Base-by-base conservation (phyloP, 2,888 invertebrate genomes). In the Drosophila maculinotata region DNA sequence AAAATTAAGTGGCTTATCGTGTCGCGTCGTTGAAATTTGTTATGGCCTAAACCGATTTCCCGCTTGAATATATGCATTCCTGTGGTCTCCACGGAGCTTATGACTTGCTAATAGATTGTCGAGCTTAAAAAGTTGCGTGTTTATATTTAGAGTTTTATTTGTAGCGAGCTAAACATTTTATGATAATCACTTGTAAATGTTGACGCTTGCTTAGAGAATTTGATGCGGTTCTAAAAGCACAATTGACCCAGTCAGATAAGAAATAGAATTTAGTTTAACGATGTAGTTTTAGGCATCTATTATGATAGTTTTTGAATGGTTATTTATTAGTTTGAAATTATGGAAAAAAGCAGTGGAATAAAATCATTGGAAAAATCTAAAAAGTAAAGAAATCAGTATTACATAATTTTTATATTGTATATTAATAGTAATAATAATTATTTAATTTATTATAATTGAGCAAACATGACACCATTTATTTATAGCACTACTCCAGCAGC, bases 1-100 rank as follows among this genome's bases (percentile, higher is more conserved):
- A 81, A 79, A 79, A 60, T 66, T 69, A 83, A 81, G 81, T 86
- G 81, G 78, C 84, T 81, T 81, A 81, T 75, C 80, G 65, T 86
- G 81, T 86, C 63, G 58, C 41, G 42, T 59, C 79, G 64, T 85
- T 76, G 52, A 73, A 79, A 81, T 82, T 72, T 52, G 63, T 80
- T 69, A 70, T 53, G 72, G 65, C 51, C 70, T 35, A 39, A 70
- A 65, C 36, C 64, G 54, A 75, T 54, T 70, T 38, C 45, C 14
- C 9, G 53, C 64, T 42, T 48, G 23, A 51, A 45, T 54, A 59
- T 48, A 59, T 59, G 56, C 69, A 64, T 66, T 65, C 47, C 53
- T 64, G 31, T 15, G 42, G 48, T 53, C 9, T 45, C 14, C 28
- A 9, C 10, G 8, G n/a, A 26, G 45, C 56, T 62, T 45, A 74